phyloP scores from a whole-genome alignment of 2,888 invertebrate genomes.

The Drosophila rellima region DNA sequence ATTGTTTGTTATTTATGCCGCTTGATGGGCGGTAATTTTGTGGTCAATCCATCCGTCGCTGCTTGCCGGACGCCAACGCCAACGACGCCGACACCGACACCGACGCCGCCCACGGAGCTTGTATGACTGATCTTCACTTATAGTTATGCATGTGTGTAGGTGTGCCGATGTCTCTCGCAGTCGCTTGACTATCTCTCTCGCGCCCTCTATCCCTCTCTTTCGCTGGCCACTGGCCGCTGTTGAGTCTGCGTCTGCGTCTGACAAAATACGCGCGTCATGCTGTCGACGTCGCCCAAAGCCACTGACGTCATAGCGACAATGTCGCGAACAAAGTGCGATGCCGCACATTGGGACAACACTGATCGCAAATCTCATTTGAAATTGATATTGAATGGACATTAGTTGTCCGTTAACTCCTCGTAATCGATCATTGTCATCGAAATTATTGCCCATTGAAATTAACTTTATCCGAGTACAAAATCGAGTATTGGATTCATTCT shows the following conservation, averaged over 20 bases:
- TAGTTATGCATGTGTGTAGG: conserved; percentile 35
- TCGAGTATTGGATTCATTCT: not conserved
- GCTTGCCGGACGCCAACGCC: conserved; percentile 9
- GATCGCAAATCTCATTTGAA: conserved; percentile 21
- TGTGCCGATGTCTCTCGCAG: conserved; percentile 22
- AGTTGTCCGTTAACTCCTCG: not conserved
- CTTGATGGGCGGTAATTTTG: conserved; percentile 48
- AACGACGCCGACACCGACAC: conserved; percentile 27
- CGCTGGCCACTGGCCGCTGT: conserved; percentile 28
- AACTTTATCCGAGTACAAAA: not conserved
- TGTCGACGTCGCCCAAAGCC: conserved; percentile 36
- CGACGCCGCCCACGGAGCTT: conserved; percentile 52
- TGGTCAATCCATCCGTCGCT: conserved; percentile 41
- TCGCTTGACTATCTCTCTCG: not conserved
- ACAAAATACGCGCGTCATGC: conserved; percentile 43
- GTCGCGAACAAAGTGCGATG: conserved; percentile 48
- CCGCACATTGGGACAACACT: conserved; percentile 38
- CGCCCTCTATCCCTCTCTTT: not conserved
- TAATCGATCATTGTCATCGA: conserved; percentile 44
- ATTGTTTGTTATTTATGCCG: conserved; percentile 62
- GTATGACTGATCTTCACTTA: conserved; percentile 34
- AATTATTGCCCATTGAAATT: conserved; percentile 3
- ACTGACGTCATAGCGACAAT: conserved; percentile 60
- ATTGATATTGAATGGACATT: conserved; percentile 44
- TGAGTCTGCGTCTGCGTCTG: conserved; percentile 38